phyloP scores from a whole-genome alignment of 2,797 vertebrate genomes.

The Cirrhinus mrigala region DNA sequence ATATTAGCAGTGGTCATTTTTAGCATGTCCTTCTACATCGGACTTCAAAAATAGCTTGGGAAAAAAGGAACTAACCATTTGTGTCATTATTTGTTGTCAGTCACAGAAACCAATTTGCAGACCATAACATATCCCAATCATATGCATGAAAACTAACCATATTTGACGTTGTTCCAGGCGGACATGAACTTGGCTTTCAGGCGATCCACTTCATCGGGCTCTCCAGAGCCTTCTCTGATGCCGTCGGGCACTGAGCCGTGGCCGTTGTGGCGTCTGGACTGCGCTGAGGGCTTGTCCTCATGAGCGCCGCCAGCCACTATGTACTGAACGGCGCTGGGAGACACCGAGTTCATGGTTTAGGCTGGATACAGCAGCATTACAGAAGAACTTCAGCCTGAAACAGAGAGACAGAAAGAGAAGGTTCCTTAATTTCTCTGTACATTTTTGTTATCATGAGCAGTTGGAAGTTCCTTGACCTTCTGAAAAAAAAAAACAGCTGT shows the following conservation, averaged over 20 bases:
- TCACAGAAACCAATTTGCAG: not conserved
- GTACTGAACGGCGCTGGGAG: constrained; percentile 86
- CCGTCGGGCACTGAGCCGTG: constrained; percentile 62
- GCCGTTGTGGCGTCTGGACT: constrained; percentile 68
- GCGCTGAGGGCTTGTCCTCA: constrained; percentile 69
- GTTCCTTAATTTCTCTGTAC: not conserved
- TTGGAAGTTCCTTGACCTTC: too few species aligned
- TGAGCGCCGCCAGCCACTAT: constrained; percentile 71
- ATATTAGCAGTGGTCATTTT: not conserved
- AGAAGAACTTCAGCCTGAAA: constrained; percentile 60
- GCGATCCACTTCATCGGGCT: constrained; percentile 90
- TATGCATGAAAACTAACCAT: constrained; percentile 77
- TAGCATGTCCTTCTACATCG: not conserved
- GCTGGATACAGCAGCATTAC: constrained; percentile 61
- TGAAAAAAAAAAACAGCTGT: not conserved
- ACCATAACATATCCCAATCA: not conserved
- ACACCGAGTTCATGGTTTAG: constrained; percentile 87
- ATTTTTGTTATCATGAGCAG: too few species aligned
- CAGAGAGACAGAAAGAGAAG: constrained; percentile 11
- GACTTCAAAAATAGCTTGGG: not conserved
- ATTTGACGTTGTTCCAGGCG: constrained; percentile 93
- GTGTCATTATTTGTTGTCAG: not conserved
- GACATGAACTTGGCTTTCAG: constrained; percentile 90
- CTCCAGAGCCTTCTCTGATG: constrained; percentile 66
- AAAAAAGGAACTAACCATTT: constrained; percentile 2